Evolutionary conservation across 2,888 invertebrate genomes (phyloP).

Genomic region (Epirrhoe alternata): DNA sequence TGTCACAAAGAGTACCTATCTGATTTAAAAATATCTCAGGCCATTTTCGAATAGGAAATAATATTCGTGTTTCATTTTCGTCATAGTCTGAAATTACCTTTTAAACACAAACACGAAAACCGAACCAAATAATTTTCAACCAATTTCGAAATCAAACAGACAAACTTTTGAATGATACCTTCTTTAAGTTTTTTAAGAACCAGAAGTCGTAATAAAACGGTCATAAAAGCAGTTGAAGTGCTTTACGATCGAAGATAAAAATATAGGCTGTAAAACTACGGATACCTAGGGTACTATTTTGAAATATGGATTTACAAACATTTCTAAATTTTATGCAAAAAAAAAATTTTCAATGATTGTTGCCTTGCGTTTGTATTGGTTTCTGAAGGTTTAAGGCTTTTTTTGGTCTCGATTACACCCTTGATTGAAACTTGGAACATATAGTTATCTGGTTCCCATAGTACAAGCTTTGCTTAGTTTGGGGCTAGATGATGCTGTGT

Average conservation of each 20-base stretch:
- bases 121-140: constrained; percentile 21
- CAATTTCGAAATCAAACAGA: constrained; percentile 28
- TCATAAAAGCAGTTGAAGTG: neutral
- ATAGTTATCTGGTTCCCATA: no score
- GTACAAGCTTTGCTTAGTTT: no score
- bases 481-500: no score
- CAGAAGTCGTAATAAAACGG: neutral
- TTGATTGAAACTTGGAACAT: no score
- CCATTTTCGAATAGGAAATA: neutral
- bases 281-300: neutral
- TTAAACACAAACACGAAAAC: constrained; percentile 27
- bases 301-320: no score
- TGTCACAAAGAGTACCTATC: neutral
- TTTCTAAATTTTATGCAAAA: no score
- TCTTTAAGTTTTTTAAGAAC: constrained; percentile 21
- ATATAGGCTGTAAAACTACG: neutral
- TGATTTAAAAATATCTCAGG: no score
- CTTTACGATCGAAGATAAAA: neutral
- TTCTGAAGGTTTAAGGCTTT: no score
- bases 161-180: constrained; percentile 51
- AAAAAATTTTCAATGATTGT: no score
- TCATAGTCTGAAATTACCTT: constrained; percentile 34
- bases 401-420: no score
- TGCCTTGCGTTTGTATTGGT: no score
- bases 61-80: constrained; percentile 3